Base-by-base conservation (phyloP, 2,888 invertebrate species). In the Agrochola circellaris region DNA sequence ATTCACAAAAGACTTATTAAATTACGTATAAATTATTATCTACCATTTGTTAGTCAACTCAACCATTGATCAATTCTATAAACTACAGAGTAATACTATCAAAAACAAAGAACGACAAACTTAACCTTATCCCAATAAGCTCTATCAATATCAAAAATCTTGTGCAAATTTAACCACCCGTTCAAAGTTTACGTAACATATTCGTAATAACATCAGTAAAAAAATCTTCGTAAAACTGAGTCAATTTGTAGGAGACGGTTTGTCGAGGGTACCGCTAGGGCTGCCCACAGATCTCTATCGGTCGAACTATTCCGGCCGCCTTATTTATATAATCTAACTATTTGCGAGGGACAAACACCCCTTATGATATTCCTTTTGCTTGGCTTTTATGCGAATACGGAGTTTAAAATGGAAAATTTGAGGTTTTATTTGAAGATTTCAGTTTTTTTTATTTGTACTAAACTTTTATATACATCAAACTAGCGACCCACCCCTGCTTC, bases 251-350 rank as follows among this genome's bases (percentile, higher is more conserved):
- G 38, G 80, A 87, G 93, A 91, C 93, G 90, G 90, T 87, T 88
- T 83, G 87, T 86, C 81, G 86, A 83, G 86, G 82, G 87, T 84
- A 85, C 83, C 86, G 87, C 87, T 76, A 84, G 88, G 90, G 90
- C 91, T 92, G 92, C 90, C 95, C 94, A 87, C 95, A 94, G 96
- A 96, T 96, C 92, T 89, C 94, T 94, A 96, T 96, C 96, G 92
- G 88, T 89, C 91, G 93, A 93, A 93, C 93, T 93, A 93, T 94
- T 93, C 93, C 92, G 94, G 93, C 93, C 94, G 95, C 93, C 95
- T 96, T 96, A 96, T 96, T 96, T 96, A 96, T 96, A 95, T 96
- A 96, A 96, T 96, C 95, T 96, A 94, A 95, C 95, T 95, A 95
- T 96, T 96, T 95, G 95, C 91, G 92, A 94, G 95, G 96, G 95